phyloP scores from a whole-genome alignment of 2,113 vertebrate genomes.

The Lasiurus cinereus region DNA sequence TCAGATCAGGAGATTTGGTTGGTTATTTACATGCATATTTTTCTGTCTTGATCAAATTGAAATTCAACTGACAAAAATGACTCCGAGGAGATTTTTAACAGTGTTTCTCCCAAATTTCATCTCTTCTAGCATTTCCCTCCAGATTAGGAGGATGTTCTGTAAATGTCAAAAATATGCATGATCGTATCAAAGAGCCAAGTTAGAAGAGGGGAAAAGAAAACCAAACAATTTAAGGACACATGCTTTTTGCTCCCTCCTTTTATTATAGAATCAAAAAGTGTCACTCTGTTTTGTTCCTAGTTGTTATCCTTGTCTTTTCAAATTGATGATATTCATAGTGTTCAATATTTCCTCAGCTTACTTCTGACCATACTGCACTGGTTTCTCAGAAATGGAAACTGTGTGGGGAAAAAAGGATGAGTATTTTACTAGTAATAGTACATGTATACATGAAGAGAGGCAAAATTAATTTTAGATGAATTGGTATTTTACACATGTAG shows the following conservation, averaged over 20 bases:
- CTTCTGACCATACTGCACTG: neutral
- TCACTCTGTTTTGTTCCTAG: neutral
- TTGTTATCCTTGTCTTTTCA: neutral
- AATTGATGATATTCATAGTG: neutral
- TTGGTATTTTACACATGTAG: neutral
- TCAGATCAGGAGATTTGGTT: neutral
- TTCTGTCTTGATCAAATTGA: slow-evolving; percentile 9
- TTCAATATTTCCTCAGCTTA: neutral
- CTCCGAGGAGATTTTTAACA: neutral
- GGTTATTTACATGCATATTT: neutral
- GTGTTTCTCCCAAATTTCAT: neutral
- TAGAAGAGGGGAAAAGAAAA: neutral
- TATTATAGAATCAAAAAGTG: neutral
- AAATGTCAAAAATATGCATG: neutral
- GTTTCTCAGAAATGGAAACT: neutral
- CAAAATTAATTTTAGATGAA: neutral
- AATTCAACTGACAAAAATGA: neutral
- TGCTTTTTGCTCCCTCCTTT: neutral
- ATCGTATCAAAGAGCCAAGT: neutral
- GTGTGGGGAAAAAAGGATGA: neutral
- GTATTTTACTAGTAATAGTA: neutral
- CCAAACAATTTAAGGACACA: neutral
- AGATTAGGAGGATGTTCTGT: neutral
- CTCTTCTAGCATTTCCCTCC: neutral
- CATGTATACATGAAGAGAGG: neutral